These are phyloP conservation scores for Frankliniella fusca DNA, from an alignment of 2,888 invertebrate genomes.

Conservation along the genomic window DNA sequence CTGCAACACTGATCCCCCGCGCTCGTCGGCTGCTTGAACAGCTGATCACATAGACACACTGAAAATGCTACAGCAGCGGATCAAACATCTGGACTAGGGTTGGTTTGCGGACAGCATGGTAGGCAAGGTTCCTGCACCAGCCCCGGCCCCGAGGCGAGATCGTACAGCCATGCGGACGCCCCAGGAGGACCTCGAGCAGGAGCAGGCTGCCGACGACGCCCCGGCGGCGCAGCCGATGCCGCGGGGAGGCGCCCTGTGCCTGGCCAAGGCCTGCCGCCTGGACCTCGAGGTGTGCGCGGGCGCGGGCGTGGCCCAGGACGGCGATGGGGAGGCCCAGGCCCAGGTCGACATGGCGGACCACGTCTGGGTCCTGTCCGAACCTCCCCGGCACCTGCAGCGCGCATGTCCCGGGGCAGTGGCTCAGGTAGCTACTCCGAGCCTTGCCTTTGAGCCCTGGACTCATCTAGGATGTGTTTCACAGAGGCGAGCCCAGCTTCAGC, in stretches of 20 bases:
- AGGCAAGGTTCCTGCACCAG: neutral
- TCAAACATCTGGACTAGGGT: neutral
- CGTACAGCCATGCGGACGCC: neutral
- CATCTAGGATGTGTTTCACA: neutral
- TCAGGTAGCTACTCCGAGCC: neutral
- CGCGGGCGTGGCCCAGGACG: neutral
- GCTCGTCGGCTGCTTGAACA: neutral
- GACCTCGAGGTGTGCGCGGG: neutral
- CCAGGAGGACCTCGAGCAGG: neutral
- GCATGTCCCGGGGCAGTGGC: neutral
- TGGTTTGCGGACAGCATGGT: neutral
- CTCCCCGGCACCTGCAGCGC: neutral
- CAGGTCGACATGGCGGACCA: neutral
- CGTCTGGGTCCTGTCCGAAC: neutral
- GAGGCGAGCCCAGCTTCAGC: neutral
- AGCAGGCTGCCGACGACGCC: too few relatives aligned
- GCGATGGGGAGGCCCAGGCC: neutral
- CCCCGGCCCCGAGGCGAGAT: neutral
- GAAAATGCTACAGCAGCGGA: neutral
- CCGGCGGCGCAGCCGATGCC: neutral
- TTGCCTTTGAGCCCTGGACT: neutral
- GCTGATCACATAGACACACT: neutral
- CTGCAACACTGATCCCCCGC: too few relatives aligned
- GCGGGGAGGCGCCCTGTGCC: neutral
- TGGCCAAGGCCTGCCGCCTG: neutral